Percentiles rank a stretch among this genome's conserved stretches.
Conservation (phyloP, 2,888 invertebrate species). For the Agrochola circellaris region DNA sequence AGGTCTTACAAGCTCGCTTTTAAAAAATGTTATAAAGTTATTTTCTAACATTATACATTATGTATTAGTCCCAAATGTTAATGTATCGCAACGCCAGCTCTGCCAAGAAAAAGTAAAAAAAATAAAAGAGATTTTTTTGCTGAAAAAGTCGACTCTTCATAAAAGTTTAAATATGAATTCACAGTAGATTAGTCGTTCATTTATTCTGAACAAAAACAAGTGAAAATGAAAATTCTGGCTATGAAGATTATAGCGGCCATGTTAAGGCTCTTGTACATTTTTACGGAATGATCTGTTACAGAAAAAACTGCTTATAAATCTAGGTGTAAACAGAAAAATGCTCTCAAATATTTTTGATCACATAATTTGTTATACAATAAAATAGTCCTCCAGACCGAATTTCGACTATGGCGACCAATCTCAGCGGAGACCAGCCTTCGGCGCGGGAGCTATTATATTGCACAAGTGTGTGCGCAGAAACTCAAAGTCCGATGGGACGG, state of each 20-base stretch:
- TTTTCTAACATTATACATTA: slow-evolving; percentile 9
- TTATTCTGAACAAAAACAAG: slow-evolving; percentile 51
- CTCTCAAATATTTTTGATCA: not conserved
- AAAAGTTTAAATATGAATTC: slow-evolving; percentile 55
- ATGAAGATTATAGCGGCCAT: slow-evolving; percentile 23
- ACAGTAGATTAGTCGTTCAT: slow-evolving; percentile 42
- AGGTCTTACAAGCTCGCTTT: not conserved
- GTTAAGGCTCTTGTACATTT: slow-evolving; percentile 3
- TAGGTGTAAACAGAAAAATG: not conserved
- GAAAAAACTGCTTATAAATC: not conserved
- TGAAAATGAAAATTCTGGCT: slow-evolving; percentile 42
- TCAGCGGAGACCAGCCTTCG: no score
- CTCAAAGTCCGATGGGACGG: no score
- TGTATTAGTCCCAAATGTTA: slow-evolving; percentile 25
- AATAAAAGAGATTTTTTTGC: not conserved
- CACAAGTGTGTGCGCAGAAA: no score
- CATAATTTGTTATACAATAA: no score
- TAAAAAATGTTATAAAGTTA: not conserved
- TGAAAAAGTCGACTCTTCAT: not conserved
- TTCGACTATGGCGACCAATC: no score
- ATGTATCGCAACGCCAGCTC: not conserved
- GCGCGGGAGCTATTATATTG: no score
- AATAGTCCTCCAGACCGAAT: no score
- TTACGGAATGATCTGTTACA: not conserved
- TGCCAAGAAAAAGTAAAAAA: not conserved